Base-by-base conservation (phyloP, 2,888 invertebrate genomes). In the Cryptocephalus moraei region DNA sequence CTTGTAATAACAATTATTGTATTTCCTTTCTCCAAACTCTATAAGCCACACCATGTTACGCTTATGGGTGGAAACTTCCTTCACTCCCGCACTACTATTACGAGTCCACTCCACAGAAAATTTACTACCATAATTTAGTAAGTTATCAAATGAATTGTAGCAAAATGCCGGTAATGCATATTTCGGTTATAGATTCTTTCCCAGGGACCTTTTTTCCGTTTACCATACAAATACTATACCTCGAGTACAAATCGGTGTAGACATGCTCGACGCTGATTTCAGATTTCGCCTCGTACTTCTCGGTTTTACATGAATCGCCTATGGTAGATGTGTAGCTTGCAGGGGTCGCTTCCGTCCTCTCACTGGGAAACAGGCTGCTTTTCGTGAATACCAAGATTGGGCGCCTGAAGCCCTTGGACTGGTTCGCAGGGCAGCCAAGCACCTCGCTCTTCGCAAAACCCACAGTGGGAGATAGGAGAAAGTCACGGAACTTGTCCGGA, bases 401-500 rank as follows among this genome's bases (percentile, higher is more conserved):
- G 38, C 91, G 76, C 56, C 87, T 83, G 70, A 92, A 92, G 14
- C 94, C 95, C 73, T 89, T 91, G 55, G 87, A 84, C 50, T 84
- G 81, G 60, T 82, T 78, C 4, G 91, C 86, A 1, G 80, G 78
- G 49, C 81, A 83, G 32, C 88, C 91, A 39, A 95, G 73, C 2
- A 88, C 83, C 64, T 90, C 90, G 65, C 89, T 90, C 65, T 89
- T 90, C 63, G 84, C 84, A 73, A 95, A 96, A 4, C 95, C 95
- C 40, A 96, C 89, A 65, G 92, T 92, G 0, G 85, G 78, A 14
- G 88, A 87, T 4, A 96, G 75, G 34, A 99, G 77, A 71, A 88
- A 97, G 63, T 94, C 91, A 44, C 89, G 86, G 69, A 97, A 99
- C 64, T 89, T 86, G 59, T 91, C 86, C 8, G 99, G 99, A 59